phyloP scores from a whole-genome alignment of 2,888 invertebrate species.

The Theretra japonica region DNA sequence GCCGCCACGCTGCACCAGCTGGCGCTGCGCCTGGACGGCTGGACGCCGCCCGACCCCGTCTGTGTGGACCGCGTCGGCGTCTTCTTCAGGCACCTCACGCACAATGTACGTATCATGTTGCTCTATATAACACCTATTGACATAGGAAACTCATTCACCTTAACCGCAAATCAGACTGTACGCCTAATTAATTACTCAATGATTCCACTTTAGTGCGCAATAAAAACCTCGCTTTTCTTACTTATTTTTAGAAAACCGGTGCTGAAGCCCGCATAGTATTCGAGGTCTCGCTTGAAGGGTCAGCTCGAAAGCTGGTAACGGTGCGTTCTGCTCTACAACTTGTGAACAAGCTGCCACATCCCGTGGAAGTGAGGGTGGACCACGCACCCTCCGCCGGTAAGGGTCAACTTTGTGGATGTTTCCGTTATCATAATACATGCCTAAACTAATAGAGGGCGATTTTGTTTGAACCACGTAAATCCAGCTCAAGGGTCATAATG shows the following conservation, averaged over 20 bases:
- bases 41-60: conserved; percentile 94
- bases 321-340: conserved; percentile 95
- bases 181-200: too few species aligned
- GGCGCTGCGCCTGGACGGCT: conserved; percentile 94
- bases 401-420: not conserved
- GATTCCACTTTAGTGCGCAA: too few species aligned
- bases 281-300: conserved; percentile 95
- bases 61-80: conserved; percentile 98
- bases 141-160: not conserved
- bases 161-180: not conserved
- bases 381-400: conserved; percentile 62
- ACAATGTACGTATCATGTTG: conserved; percentile 50
- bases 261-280: conserved; percentile 93
- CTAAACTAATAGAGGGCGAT: not conserved
- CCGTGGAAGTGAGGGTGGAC: conserved; percentile 83
- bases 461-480: not conserved
- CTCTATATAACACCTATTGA: not conserved
- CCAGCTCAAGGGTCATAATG: not conserved
- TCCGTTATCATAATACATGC: not conserved
- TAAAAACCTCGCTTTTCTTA: too few species aligned
- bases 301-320: conserved; percentile 96
- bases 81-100: conserved; percentile 89
- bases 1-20: conserved; percentile 93
- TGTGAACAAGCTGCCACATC: conserved; percentile 89
- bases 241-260: conserved; percentile 62